A percentile compares a stretch with the other conserved stretches of the same genome.
phyloP scores from a whole-genome alignment of 2,113 vertebrate genomes.

The Camelus dromedarius region DNA sequence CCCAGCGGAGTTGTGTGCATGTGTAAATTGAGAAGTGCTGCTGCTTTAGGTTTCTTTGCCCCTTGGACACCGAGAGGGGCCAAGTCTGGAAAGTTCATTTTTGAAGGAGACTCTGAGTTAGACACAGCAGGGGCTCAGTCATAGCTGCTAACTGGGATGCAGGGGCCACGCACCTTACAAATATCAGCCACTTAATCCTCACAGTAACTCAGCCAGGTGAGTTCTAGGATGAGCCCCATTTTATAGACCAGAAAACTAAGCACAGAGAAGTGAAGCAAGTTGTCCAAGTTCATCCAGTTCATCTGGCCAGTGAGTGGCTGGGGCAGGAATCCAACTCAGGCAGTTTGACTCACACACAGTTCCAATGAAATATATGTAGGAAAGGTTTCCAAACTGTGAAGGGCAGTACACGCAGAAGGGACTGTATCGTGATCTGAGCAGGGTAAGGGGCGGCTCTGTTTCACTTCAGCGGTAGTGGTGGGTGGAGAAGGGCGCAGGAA shows the following conservation, averaged over 20 bases:
- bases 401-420: fast-evolving
- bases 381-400: neutral
- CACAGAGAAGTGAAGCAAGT: neutral
- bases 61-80: neutral
- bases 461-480: no score
- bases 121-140: neutral
- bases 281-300: neutral
- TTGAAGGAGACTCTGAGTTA: neutral
- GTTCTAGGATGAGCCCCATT: neutral
- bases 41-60: neutral
- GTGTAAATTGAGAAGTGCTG: neutral
- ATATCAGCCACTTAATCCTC: neutral
- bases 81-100: neutral
- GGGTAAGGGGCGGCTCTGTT: neutral
- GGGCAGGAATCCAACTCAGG: neutral
- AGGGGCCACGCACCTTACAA: neutral
- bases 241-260: neutral
- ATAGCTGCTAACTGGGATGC: neutral
- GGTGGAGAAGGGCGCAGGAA: neutral
- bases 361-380: neutral
- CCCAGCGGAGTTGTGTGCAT: neutral
- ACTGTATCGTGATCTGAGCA: neutral
- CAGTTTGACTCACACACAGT: neutral
- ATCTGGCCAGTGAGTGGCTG: neutral
- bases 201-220: neutral